Conservation (phyloP, 2,797 vertebrate genomes). For the Danio albolineatus region DNA sequence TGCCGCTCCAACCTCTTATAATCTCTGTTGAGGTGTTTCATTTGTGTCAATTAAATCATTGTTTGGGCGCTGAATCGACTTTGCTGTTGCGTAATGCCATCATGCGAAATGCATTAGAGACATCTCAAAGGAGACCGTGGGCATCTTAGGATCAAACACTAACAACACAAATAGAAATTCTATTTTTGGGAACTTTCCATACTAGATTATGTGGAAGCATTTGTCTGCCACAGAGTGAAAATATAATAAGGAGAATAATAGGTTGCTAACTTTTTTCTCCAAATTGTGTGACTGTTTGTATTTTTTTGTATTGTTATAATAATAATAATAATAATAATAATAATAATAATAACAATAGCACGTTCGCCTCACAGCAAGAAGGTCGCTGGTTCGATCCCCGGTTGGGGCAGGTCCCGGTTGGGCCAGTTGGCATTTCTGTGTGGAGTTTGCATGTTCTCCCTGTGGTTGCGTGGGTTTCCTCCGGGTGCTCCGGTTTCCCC, state of each 20-base stretch:
- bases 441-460: too few relatives aligned
- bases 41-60: slow-evolving; percentile 53
- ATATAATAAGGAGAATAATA: too few relatives aligned
- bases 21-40: slow-evolving; percentile 46
- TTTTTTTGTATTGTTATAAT: background rate
- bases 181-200: slow-evolving; percentile 5
- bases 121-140: slow-evolving; percentile 39
- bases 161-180: slow-evolving; percentile 8
- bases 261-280: too few relatives aligned
- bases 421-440: too few relatives aligned
- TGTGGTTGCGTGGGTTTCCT: too few relatives aligned
- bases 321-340: too few relatives aligned
- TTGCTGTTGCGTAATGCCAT: slow-evolving; percentile 13
- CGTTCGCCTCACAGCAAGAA: too few relatives aligned
- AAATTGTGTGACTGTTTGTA: background rate
- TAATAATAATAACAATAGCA: too few relatives aligned
- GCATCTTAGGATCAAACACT: background rate
- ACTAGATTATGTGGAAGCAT: background rate
- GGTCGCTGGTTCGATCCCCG: too few relatives aligned
- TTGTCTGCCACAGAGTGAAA: background rate
- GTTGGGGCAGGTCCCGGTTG: too few relatives aligned
- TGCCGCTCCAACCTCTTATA: slow-evolving; percentile 34
- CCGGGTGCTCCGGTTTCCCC: too few relatives aligned
- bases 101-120: slow-evolving; percentile 42
- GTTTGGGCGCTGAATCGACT: slow-evolving; percentile 43